phyloP scores from a whole-genome alignment of 2,797 vertebrate genomes.

The Poeciliopsis gracilis region DNA sequence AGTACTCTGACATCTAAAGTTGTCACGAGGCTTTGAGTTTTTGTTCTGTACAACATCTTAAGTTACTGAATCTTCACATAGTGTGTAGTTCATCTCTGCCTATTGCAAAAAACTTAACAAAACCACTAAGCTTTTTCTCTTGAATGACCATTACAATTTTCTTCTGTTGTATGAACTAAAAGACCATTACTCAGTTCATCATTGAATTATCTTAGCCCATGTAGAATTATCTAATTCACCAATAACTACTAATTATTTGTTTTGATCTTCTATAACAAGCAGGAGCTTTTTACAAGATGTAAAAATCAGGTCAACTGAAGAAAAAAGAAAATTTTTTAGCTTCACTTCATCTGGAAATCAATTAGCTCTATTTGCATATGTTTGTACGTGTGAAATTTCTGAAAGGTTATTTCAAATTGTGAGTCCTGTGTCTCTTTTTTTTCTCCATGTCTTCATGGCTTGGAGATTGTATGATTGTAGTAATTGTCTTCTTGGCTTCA shows the following conservation, averaged over 20 bases:
- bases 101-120: background rate
- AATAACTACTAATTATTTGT: background rate
- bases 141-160: background rate
- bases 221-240: background rate
- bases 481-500: background rate
- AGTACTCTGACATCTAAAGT: background rate
- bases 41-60: background rate
- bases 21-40: background rate
- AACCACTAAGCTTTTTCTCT: background rate
- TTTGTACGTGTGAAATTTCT: background rate
- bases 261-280: no score
- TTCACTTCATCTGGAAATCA: background rate
- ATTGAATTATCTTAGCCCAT: background rate
- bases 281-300: background rate
- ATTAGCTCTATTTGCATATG: background rate
- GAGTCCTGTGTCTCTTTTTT: background rate
- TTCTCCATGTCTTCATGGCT: background rate
- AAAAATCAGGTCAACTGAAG: background rate
- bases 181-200: background rate
- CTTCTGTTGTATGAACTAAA: background rate
- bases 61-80: background rate
- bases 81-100: background rate
- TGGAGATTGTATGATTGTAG: background rate
- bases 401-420: background rate
- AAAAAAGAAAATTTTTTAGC: background rate